Base-by-base conservation (phyloP, 2,113 vertebrate species). In the Excalfactoria chinensis region DNA sequence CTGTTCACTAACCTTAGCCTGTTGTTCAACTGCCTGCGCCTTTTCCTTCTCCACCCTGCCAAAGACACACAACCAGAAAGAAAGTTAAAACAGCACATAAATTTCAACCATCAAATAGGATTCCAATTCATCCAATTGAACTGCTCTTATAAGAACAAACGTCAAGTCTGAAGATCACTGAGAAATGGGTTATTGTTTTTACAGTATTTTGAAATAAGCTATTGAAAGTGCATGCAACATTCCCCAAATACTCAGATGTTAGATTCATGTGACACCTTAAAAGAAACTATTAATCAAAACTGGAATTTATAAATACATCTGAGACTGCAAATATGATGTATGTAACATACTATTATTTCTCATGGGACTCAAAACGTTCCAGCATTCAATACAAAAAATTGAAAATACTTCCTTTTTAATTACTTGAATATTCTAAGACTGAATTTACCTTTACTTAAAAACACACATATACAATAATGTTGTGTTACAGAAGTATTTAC, bases 11-110 rank as follows among this genome's bases (percentile, higher is more conserved):
- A 98, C 98, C 98, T 99, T 99, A 80, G 98, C 98, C 86, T 99
- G 98, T 84, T 98, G 98, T 90, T 99, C 99, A 53, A 97, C 95
- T 72, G 99, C 98, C 94, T 99, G 99, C 15, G 98, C 98, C 97
- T 99, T 99, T 97, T 99, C 99, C 93, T 98, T 99, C 97, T 99
- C 99, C 96, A 99, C 95, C 97, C 99, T 99, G 98, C 15, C 91
- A 94, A 94, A 96, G 94, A 96, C 80, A 97, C 25, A 35, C 72
- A 96, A 96, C 28, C 81, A 78, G 1, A 93, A 55, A 93, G 7
- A 30, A 80, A 90, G 83, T 97, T 87, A 96, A 5, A 71, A 6
- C 80, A 79, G 15, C 64, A 51, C 28, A 16, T 6, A 59, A 92
- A 85, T 64, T 5, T 34, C 66, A 88, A 16, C 19, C 40, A 32